A percentile compares a stretch with the other conserved stretches of the same genome.
Conservation (phyloP, 2,113 vertebrate species). For the Toxotes jaculatrix region DNA sequence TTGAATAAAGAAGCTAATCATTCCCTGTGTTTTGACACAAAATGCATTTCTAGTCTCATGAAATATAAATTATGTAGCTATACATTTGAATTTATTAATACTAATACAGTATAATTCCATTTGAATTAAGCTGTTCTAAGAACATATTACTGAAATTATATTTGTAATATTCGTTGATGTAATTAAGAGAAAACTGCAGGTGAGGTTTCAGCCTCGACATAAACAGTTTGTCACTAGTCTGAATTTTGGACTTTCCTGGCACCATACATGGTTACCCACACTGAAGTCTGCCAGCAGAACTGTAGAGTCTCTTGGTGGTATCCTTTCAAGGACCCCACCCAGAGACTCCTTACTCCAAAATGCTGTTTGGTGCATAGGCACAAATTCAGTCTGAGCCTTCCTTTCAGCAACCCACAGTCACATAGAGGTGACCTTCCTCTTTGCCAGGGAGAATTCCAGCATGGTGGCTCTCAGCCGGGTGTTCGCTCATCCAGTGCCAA, state of each 20-base stretch:
- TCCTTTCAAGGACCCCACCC: not conserved
- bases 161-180: not conserved
- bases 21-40: not conserved
- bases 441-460: not conserved
- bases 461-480: not conserved
- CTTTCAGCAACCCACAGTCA: not conserved
- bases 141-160: no score
- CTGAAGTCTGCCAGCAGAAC: not conserved
- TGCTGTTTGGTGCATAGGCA: no score
- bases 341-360: not conserved
- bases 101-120: no score
- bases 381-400: not conserved
- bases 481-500: no score
- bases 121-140: not conserved
- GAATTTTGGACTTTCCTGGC: no score
- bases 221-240: no score
- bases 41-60: not conserved
- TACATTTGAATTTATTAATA: no score
- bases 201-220: not conserved
- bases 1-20: not conserved
- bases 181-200: not conserved
- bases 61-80: no score
- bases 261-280: no score
- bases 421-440: not conserved
- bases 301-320: not conserved